Base-by-base conservation (phyloP, 92 coral and sea anemone genomes). In the Heteractis magnifica region DNA sequence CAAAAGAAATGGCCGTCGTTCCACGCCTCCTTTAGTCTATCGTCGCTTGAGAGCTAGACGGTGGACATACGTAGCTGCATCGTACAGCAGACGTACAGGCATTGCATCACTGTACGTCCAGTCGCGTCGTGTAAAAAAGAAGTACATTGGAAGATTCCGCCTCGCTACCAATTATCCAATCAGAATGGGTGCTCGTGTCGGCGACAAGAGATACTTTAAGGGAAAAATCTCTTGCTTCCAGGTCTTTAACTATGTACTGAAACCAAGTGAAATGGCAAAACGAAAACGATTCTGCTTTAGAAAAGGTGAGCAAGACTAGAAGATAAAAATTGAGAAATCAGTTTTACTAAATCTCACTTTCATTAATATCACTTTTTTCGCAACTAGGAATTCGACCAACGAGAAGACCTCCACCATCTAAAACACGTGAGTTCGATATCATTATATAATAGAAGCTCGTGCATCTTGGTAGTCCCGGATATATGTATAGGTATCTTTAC, bases 201-300 rank as follows among this genome's bases (percentile, higher is more conserved):
- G 92, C 1, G 92, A 91, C 71, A 81, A 75, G 56, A 89, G 93
- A 64, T 72, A 87, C 20, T 89, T 74, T 84, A 83, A 87, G 18
- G 97, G 97, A 3, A 81, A 84, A 64, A 78, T 93, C 13, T 86
- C 94, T 8, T 93, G 97, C 78, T 86, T 93, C 79, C 94, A 93
- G 68, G 88, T 93, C 56, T 93, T 88, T 58, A 93, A 88, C 79
- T 84, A 89, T 15, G 92, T 92, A n/a, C 86, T 93, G 26, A 80
- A 75, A 3, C 34, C 65, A 21, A 49, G 76, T 21, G 82, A 86
- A 78, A 85, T 89, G 18, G 53, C 62, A 11, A 55, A 75, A 56
- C 73, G 93, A 21, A 86, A 87, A 75, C 83, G 85, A 72, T 48
- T 84, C 34, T 90, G 93, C 84, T 90, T 90, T 49, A 81, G 76